Base-by-base conservation (phyloP, 2,888 invertebrate species). In the Thereva unica region DNA sequence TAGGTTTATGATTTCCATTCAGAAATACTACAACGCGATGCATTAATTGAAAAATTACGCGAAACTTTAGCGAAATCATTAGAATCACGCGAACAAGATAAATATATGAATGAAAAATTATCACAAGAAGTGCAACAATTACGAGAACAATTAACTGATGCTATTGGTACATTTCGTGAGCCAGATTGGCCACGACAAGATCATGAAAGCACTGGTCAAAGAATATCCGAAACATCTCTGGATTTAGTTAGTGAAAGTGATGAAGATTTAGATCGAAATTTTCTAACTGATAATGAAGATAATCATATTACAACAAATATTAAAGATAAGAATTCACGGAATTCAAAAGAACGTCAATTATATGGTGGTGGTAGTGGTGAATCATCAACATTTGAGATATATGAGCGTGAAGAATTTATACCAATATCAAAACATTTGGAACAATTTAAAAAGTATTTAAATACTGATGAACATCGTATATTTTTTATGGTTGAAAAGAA, bases 1-100 rank as follows among this genome's bases (percentile, higher is more conserved):
- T 80, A 91, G 90, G 84, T 89, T 75, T 84, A 87, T 78, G 89
- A 91, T 79, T 89, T 88, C 78, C 89, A 90, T 78, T 84, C 83
- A 73, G 88, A 88, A 73, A 82, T 92, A 67, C 82, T 83, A 8
- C 85, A 87, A 9, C 87, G 91, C 74, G 89, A 91, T 76, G 84
- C 85, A 73, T 78, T 89, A 75, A 91, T 92, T 72, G 85, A 87
- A 74, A 87, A 90, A 79, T 83, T 92, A 67, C 88, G 87, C 70
- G 83, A 86, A 74, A 87, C 90, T 40, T 83, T 92, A 73, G 86
- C 90, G 78, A 86, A 87, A 75, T 87, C 89, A 0, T 79, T 87
- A 42, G 80, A 80, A 35, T 85, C 87, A 61, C 83, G 87, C 67
- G 86, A 88, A 73, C 82, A 85, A 68, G 80, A 90, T 50, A 84